Evolutionary conservation across 1,140 invertebrate species (phyloP).

Genomic region (Bicyclus anynana): DNA sequence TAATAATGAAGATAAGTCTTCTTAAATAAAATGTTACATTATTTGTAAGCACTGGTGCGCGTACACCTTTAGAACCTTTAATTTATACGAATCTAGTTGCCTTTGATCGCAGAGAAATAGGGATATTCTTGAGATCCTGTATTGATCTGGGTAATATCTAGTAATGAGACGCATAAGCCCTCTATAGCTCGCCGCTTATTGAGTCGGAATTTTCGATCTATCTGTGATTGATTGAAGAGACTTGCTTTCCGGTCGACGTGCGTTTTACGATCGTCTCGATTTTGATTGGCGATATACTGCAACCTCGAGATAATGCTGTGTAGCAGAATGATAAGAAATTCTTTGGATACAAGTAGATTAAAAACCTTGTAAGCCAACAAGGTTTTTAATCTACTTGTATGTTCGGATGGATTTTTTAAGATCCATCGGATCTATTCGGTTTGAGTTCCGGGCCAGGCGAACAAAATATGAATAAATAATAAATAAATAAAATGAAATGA

Average conservation of each 20-base stretch:
- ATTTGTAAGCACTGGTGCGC: background rate
- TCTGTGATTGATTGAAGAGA: conserved; percentile 71
- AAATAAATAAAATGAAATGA: too few species aligned
- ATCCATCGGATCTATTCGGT: too few species aligned
- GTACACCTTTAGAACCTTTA: conserved; percentile 39
- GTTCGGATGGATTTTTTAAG: too few species aligned
- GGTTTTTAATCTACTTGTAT: too few species aligned
- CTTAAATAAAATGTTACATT: too few species aligned
- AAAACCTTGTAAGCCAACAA: too few species aligned
- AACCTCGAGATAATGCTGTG: too few species aligned
- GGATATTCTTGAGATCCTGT: conserved; percentile 40
- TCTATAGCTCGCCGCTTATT: conserved; percentile 60
- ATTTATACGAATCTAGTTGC: conserved; percentile 48
- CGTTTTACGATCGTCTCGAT: conserved; percentile 70
- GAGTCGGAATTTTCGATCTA: conserved; percentile 74
- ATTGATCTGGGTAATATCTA: conserved; percentile 54
- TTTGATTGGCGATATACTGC: conserved; percentile 30
- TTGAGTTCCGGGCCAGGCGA: too few species aligned
- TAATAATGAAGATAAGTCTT: too few species aligned
- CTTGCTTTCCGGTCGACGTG: conserved; percentile 56
- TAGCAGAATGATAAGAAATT: background rate
- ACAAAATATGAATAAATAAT: too few species aligned
- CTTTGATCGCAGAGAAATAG: conserved; percentile 59
- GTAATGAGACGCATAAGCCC: conserved; percentile 67
- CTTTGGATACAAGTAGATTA: too few species aligned